Conservation (phyloP, 2,888 invertebrate species). For the Leptinotarsa tumamoca region DNA sequence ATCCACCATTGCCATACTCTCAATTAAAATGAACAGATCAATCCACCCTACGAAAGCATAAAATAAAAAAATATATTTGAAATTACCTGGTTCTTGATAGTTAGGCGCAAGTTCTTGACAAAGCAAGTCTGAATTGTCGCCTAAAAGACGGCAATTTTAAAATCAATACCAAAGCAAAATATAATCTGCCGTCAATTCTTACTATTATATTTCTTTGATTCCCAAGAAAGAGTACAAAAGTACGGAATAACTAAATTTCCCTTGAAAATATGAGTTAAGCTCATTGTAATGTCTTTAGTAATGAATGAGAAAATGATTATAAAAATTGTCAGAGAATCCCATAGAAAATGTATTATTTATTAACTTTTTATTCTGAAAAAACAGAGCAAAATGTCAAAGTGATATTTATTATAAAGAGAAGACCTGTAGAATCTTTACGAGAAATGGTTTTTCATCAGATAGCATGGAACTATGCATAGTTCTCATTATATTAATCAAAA, state of each 20-base stretch:
- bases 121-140: conserved; percentile 71
- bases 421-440: too few relatives aligned
- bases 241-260: background rate
- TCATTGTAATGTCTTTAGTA: too few relatives aligned
- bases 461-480: too few relatives aligned
- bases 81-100: conserved; percentile 57
- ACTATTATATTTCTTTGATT: background rate
- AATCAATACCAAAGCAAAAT: conserved; percentile 39
- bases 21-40: background rate
- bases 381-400: too few relatives aligned
- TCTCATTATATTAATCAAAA: too few relatives aligned
- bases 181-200: conserved; percentile 4
- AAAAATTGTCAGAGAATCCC: too few relatives aligned
- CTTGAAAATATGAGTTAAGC: too few relatives aligned
- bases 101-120: conserved; percentile 70
- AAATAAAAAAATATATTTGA: background rate
- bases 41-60: conserved; percentile 5
- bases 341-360: too few relatives aligned
- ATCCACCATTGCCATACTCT: conserved; percentile 7
- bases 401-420: too few relatives aligned
- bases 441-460: too few relatives aligned
- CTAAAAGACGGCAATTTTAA: conserved; percentile 61
- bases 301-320: too few relatives aligned
- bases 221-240: background rate
- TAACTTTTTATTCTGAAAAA: too few relatives aligned